Percentiles rank a stretch among this genome's conserved stretches.
Evolutionary conservation across 2,113 vertebrate genomes (phyloP).

Genomic region (Aspiorhynchus laticeps): DNA sequence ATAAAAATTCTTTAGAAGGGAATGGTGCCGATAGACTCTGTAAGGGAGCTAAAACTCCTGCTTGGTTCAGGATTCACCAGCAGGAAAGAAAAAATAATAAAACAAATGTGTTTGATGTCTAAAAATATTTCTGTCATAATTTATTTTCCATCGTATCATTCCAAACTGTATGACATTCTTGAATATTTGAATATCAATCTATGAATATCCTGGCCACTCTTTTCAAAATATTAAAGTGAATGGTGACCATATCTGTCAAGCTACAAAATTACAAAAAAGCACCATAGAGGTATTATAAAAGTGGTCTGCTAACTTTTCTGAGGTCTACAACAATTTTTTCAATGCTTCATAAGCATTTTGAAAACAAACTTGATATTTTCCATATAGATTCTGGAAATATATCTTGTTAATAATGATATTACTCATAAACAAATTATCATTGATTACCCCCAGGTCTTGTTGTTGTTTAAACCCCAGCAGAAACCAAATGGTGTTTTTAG

Average conservation of each 20-base stretch:
- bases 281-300: no score
- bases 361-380: not conserved
- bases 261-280: no score
- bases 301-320: no score
- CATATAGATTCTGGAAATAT: not conserved
- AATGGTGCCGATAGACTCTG: not conserved
- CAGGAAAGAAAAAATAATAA: not conserved
- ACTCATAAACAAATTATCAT: not conserved
- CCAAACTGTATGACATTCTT: not conserved
- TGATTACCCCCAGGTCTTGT: not conserved
- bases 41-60: not conserved
- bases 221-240: not conserved
- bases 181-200: no score
- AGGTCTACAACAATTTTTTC: no score
- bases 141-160: not conserved
- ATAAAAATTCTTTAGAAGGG: no score
- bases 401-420: not conserved
- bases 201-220: not conserved
- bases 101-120: not conserved
- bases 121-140: not conserved
- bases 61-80: not conserved
- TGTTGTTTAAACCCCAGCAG: not conserved
- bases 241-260: no score
- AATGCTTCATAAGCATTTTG: no score
- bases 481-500: slow-evolving; percentile 41